Conservation (phyloP, 2,797 vertebrate species). For the Myotis planiceps region DNA sequence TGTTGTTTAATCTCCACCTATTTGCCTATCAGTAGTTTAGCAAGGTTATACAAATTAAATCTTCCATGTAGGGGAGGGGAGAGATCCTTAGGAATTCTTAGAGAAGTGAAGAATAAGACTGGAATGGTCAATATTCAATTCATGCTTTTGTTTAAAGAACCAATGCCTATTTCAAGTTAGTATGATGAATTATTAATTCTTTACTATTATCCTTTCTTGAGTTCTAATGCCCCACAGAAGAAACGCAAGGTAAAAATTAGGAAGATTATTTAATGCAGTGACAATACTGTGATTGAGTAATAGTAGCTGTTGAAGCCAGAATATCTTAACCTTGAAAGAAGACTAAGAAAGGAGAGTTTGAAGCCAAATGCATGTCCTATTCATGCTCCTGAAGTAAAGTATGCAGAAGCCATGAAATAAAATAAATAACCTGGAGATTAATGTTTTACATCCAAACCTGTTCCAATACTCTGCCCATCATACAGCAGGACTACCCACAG, state of each 20-base stretch:
- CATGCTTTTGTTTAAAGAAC: background rate
- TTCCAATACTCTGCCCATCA: background rate
- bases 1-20: background rate
- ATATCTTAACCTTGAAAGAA: background rate
- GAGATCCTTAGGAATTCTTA: background rate
- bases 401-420: background rate
- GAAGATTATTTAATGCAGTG: background rate
- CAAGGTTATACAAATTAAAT: conserved; percentile 53
- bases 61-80: background rate
- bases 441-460: background rate
- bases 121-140: conserved; percentile 19
- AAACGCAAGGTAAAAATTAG: conserved; percentile 16
- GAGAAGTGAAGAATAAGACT: background rate
- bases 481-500: too few relatives aligned
- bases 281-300: background rate
- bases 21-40: background rate
- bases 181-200: background rate
- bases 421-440: background rate
- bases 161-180: background rate
- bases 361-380: background rate
- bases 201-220: conserved; percentile 7
- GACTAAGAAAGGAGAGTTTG: background rate
- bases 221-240: background rate
- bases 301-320: background rate
- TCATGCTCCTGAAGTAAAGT: background rate